phyloP scores from a whole-genome alignment of 2,888 invertebrate species.

The Blastobasis adustella region DNA sequence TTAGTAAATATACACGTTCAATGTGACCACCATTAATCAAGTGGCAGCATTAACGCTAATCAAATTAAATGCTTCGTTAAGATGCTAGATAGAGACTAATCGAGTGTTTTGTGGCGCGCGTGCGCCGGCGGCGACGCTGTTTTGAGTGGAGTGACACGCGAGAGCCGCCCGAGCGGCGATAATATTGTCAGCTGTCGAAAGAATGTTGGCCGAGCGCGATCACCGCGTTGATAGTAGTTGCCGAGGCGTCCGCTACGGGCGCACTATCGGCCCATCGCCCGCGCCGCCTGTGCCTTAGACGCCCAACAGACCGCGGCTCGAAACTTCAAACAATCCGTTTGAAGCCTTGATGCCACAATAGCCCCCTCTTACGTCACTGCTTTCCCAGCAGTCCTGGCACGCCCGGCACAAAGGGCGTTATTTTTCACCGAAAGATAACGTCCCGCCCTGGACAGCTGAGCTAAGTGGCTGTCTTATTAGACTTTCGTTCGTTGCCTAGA shows the following conservation, averaged over 20 bases:
- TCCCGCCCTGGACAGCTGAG: slow-evolving; percentile 49
- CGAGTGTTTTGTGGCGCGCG: slow-evolving; percentile 13
- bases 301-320: too few species aligned
- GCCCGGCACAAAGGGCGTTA: slow-evolving; percentile 49
- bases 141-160: slow-evolving; percentile 24
- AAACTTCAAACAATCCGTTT: too few species aligned
- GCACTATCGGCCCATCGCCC: too few species aligned
- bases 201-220: slow-evolving; percentile 15
- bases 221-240: too few species aligned
- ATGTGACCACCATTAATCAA: slow-evolving; percentile 36
- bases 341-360: too few species aligned
- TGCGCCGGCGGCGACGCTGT: slow-evolving; percentile 16
- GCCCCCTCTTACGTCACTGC: too few species aligned
- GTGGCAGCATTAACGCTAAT: slow-evolving; percentile 33
- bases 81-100: slow-evolving; percentile 31
- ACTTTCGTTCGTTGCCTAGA: slow-evolving; percentile 41
- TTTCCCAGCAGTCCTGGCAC: too few species aligned
- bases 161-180: slow-evolving; percentile 16
- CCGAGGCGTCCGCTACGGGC: too few species aligned
- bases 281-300: too few species aligned
- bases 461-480: slow-evolving; percentile 64
- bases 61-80: slow-evolving; percentile 51
- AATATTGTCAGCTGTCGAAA: slow-evolving; percentile 31
- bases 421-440: slow-evolving; percentile 65
- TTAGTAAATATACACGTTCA: slow-evolving; percentile 23